Evolutionary conservation across 2,888 invertebrate species (phyloP), one percentile per base, ranked within the genome.

Genomic region (Parelbella ahira): DNA sequence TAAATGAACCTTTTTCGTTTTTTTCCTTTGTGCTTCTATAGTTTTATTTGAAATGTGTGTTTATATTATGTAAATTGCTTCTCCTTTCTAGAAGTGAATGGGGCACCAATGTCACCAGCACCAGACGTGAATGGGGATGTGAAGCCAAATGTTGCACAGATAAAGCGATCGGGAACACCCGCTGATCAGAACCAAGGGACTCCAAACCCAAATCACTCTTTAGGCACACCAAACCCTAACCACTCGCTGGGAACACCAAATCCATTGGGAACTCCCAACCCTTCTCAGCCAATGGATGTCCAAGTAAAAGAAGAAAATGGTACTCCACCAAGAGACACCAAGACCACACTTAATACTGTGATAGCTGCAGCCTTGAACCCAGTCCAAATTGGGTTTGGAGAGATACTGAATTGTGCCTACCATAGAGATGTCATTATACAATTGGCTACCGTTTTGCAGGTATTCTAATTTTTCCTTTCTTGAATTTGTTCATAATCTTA

Each of bases 381-480:
- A 1, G 83, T 93, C 5, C 91, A 91, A 53, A 86, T 89, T 25
- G 93, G 93, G 1, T 91, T 97, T 49, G 91, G 92, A 29, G 97
- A 98, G 71, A 94, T 95, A 63, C 88, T 95, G 54, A 93, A 91
- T 62, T 98, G 98, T 69, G 91, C 94, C 0, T 96, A 96, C 71
- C 98, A 98, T 76, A 90, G 95, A 47, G 95, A 96, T 67, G 92
- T 97, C 24, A 89, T 97, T 30, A 89, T 96, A 37, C 93, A 93
- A 52, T 79, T 97, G 28, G 93, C 94, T 47, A 92, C 93, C 1
- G 91, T 96, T 57, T 82, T 97, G 27, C 95, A 95, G 88, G 93
- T 93, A 52, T 10, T 20, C 7, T 4, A n/a, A n/a, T n/a, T n/a
- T n/a, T n/a, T n/a, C n/a, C n/a, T n/a, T n/a, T n/a, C n/a, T n/a